phyloP scores from a whole-genome alignment of 2,888 invertebrate species.

The Eucriotettix oculatus region DNA sequence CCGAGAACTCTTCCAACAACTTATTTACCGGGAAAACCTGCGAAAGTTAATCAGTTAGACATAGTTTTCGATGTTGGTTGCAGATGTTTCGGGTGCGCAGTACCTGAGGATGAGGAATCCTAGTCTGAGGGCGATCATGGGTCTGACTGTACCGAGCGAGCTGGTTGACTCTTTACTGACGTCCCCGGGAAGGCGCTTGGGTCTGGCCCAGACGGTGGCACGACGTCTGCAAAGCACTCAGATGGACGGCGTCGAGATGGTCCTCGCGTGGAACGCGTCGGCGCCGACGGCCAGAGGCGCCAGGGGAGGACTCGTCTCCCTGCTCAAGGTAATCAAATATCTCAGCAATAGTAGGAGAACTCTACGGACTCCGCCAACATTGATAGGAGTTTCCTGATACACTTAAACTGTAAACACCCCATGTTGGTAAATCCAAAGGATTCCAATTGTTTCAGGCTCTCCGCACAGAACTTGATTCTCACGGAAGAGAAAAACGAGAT shows the following conservation, averaged over 20 bases:
- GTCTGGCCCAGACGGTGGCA: background rate
- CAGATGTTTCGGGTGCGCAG: background rate
- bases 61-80: too few species aligned
- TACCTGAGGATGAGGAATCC: background rate
- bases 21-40: too few species aligned
- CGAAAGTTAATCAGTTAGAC: too few species aligned
- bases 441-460: slow-evolving; percentile 4
- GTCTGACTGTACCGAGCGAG: background rate
- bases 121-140: background rate
- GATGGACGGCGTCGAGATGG: background rate
- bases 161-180: background rate
- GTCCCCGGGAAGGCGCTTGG: background rate
- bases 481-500: slow-evolving; percentile 5
- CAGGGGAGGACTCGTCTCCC: background rate
- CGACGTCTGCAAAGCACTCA: background rate
- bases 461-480: slow-evolving; percentile 5
- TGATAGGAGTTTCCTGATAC: too few species aligned
- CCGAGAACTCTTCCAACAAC: too few species aligned
- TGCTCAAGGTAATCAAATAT: background rate
- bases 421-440: too few species aligned
- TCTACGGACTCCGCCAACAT: too few species aligned
- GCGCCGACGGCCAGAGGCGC: background rate
- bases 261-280: background rate
- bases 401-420: too few species aligned
- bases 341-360: too few species aligned